Evolutionary conservation across 2,888 invertebrate genomes (phyloP), one percentile per base, ranked within the genome.

Genomic region (Volucella bombylans): DNA sequence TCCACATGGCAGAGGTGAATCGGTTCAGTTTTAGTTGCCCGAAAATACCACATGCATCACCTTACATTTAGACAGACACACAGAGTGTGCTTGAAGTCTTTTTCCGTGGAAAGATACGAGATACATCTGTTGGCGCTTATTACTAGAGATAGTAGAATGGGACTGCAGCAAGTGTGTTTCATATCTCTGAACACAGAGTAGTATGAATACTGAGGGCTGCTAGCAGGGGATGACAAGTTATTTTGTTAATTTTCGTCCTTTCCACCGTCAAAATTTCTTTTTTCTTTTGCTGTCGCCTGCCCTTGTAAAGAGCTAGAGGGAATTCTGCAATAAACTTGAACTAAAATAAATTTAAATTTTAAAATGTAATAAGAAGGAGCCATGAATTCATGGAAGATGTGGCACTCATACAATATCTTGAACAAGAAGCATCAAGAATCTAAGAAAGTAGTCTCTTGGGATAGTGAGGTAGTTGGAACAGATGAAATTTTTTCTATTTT

Each of bases 191-290:
- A 1, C 31, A 31, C 6, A 31, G 31, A 1, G 31, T 67, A 41
- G 23, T 43, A 9, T 1, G 18, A 23, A 23, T 18, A 52, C 43
- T 45, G 38, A 14, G 14, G 8, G 55, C 68, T 38, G 12, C 2
- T 11, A 14, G 45, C n/a, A 14, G 12, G 38, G 38, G 55, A 45
- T 68, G 68, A 68, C 68, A 68, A 68, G 68, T 68, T 38, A 47
- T 55, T 43, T 54, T 43, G 52, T 55, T 68, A 55, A 68, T 55
- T 68, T 68, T 38, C 67, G 38, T 67, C 54, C 47, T 55, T 43
- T 55, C 57, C 57, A 18, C 43, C 41, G 50, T 41, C 47, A 15
- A n/a, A 65, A 15, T 18, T 50, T 15, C n/a, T 50, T 39, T 18
- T 62, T 38, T 49, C 38, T 38, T 52, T 12, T 31, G 6, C 6